Evolutionary conservation across 2,888 invertebrate genomes (phyloP).

Genomic region (Pomacea canaliculata): DNA sequence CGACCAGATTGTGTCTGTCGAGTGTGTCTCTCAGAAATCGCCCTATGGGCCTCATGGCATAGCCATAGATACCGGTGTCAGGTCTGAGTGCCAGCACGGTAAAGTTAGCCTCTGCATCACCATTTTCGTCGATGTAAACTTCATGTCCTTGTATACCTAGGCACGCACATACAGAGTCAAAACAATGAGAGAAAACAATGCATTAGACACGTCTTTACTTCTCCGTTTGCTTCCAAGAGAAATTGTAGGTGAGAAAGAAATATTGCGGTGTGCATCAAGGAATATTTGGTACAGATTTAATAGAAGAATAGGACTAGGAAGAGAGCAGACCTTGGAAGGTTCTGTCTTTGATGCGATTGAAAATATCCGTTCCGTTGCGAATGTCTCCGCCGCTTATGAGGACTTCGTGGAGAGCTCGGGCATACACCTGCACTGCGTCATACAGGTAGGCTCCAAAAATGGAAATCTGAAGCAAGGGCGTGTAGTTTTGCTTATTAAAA

Average conservation of each 20-base stretch:
- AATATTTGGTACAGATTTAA: too few relatives aligned
- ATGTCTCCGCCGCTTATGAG: constrained; percentile 76
- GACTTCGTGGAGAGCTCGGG: constrained; percentile 80
- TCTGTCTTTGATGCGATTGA: constrained; percentile 81
- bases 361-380: constrained; percentile 79
- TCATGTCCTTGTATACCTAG: constrained; percentile 94
- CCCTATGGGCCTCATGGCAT: constrained; percentile 44
- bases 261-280: too few relatives aligned
- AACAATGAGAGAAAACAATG: too few relatives aligned
- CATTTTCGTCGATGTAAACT: constrained; percentile 88
- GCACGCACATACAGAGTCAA: constrained; percentile 21
- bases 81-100: constrained; percentile 81
- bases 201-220: too few relatives aligned
- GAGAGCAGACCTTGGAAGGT: constrained; percentile 69
- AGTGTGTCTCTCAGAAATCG: constrained; percentile 69
- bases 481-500: background rate
- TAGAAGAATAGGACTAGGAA: too few relatives aligned
- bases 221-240: too few relatives aligned
- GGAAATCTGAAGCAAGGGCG: constrained; percentile 73
- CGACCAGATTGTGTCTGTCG: constrained; percentile 29
- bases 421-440: constrained; percentile 89
- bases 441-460: constrained; percentile 82
- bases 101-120: constrained; percentile 93
- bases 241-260: too few relatives aligned
- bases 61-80: constrained; percentile 24